phyloP scores from a whole-genome alignment of 2,113 vertebrate species.

The Nicator chloris region DNA sequence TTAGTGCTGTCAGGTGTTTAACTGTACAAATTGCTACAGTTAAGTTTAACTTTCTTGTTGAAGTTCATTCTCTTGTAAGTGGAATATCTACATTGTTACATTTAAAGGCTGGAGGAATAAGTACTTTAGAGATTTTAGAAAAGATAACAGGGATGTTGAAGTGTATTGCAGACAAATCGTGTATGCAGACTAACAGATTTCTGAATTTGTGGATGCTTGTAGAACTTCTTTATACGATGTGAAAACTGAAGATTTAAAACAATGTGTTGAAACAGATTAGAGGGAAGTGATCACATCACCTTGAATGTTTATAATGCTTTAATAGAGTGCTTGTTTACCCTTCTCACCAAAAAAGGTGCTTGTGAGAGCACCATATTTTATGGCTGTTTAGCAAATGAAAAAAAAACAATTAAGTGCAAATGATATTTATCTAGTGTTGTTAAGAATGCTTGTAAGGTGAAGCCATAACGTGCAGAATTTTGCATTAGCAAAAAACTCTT shows the following conservation, averaged over 20 bases:
- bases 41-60: neutral
- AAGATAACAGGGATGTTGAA: neutral
- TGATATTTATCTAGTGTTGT: constrained; percentile 42
- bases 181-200: neutral
- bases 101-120: neutral
- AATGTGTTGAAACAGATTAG: neutral
- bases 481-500: neutral
- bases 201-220: neutral
- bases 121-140: neutral
- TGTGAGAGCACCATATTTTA: neutral
- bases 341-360: constrained; percentile 56
- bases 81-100: neutral
- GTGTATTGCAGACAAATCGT: neutral
- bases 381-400: constrained; percentile 18
- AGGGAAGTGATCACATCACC: neutral
- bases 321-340: constrained; percentile 62
- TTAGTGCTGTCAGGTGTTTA: neutral
- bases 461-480: constrained; percentile 1
- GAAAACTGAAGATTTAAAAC: neutral
- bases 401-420: constrained; percentile 36
- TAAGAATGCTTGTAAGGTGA: constrained; percentile 29
- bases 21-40: neutral
- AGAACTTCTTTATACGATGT: neutral
- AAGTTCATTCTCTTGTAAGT: neutral
- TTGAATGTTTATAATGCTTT: constrained; percentile 49